A percentile compares a stretch with the other conserved stretches of the same genome.
phyloP scores from a whole-genome alignment of 1,140 invertebrate genomes.

The Drosophila kohkoa region DNA sequence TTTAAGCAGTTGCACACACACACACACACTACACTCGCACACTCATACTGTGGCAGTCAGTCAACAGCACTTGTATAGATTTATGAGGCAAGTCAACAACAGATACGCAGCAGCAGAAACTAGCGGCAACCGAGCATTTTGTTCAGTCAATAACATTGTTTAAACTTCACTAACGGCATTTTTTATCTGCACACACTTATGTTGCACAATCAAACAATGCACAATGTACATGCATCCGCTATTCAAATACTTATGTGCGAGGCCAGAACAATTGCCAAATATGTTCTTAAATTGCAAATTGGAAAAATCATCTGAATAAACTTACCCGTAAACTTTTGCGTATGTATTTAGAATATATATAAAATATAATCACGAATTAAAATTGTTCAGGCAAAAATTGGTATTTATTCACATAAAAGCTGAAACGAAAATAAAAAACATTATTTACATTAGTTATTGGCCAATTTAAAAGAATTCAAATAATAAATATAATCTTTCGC shows the following conservation, averaged over 20 bases:
- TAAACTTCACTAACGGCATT: constrained; percentile 51
- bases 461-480: no score
- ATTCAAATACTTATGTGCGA: constrained; percentile 8
- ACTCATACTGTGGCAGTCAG: constrained; percentile 25
- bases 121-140: constrained; percentile 33
- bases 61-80: constrained; percentile 56
- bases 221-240: constrained; percentile 13
- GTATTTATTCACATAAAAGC: constrained; percentile 6
- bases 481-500: no score
- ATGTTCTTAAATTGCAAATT: not conserved
- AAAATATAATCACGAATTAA: constrained; percentile 1
- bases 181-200: constrained; percentile 51
- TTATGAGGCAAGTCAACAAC: constrained; percentile 61
- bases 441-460: no score
- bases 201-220: constrained; percentile 36
- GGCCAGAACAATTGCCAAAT: not conserved
- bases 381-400: not conserved
- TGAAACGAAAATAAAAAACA: constrained; percentile 9
- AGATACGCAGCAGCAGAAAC: constrained; percentile 13
- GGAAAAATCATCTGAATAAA: not conserved
- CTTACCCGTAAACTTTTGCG: not conserved
- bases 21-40: not conserved
- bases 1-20: constrained; percentile 30
- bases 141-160: constrained; percentile 60
- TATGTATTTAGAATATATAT: constrained; percentile 1